Evolutionary conservation across 1,140 invertebrate species (phyloP).

Genomic region (Frieseomelitta varia): DNA sequence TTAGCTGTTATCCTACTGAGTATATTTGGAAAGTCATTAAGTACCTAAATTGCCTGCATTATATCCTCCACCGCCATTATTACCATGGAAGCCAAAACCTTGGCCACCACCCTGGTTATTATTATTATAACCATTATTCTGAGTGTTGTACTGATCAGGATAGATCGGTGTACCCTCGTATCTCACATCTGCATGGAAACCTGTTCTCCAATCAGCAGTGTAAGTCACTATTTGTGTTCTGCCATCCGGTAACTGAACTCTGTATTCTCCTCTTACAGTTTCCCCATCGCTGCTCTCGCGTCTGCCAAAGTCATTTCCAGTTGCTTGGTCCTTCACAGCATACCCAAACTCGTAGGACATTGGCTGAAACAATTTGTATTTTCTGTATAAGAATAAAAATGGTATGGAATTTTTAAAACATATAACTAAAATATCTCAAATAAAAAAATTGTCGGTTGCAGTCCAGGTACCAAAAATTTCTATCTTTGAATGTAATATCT

Average conservation of each 20-base stretch:
- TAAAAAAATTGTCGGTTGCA: neutral
- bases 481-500: neutral
- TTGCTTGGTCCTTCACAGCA: constrained; percentile 88
- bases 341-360: constrained; percentile 92
- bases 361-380: constrained; percentile 82
- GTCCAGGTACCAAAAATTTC: neutral
- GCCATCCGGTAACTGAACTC: constrained; percentile 89
- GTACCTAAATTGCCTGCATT: constrained; percentile 23
- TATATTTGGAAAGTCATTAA: neutral
- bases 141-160: constrained; percentile 81
- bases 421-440: neutral
- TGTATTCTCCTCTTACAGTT: constrained; percentile 87
- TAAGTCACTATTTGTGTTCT: constrained; percentile 89
- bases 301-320: constrained; percentile 88
- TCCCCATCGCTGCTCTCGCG: constrained; percentile 89
- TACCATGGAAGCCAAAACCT: constrained; percentile 7
- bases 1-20: too few species aligned
- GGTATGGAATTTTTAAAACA: neutral
- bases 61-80: constrained; percentile 55
- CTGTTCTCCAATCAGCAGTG: constrained; percentile 89
- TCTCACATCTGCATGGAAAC: constrained; percentile 90
- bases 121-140: constrained; percentile 62
- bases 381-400: neutral
- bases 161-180: constrained; percentile 88
- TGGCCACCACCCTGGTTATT: constrained; percentile 24